Conservation (phyloP, 2,797 vertebrate genomes). For the Sitta carolinensis region DNA sequence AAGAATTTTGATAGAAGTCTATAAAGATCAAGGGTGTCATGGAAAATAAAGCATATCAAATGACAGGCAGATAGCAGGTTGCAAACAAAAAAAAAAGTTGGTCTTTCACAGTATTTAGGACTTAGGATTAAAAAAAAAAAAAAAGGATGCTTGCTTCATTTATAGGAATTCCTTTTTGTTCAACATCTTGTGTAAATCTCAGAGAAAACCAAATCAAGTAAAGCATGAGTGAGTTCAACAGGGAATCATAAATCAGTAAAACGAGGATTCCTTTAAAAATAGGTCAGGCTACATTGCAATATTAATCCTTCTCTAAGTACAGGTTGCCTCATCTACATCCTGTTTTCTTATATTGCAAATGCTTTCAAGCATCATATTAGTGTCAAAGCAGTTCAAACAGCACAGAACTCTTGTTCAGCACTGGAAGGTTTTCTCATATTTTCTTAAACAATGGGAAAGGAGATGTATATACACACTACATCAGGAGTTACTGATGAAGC, state of each 20-base stretch:
- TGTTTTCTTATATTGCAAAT: background rate
- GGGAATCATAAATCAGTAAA: conserved; percentile 12
- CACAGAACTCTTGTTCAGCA: background rate
- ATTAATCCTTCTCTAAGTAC: conserved; percentile 30
- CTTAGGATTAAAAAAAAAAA: background rate
- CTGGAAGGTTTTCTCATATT: background rate
- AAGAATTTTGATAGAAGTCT: background rate
- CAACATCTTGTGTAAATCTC: background rate
- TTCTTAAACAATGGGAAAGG: background rate
- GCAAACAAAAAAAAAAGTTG: background rate
- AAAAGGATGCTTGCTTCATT: rapidly evolving
- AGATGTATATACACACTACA: background rate
- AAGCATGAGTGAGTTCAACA: background rate
- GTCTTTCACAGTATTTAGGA: background rate
- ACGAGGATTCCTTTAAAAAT: conserved; percentile 40
- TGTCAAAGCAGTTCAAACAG: background rate
- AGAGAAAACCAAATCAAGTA: background rate
- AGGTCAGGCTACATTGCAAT: conserved; percentile 36
- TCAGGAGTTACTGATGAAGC: background rate
- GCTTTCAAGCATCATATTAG: background rate
- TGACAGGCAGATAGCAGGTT: background rate
- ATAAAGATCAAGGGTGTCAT: background rate
- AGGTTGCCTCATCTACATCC: background rate
- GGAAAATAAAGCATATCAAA: background rate
- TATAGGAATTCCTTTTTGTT: background rate